Evolutionary conservation across 2,797 vertebrate species (phyloP), one percentile per base, ranked within the genome.

Genomic region (Enteromius radiatus): DNA sequence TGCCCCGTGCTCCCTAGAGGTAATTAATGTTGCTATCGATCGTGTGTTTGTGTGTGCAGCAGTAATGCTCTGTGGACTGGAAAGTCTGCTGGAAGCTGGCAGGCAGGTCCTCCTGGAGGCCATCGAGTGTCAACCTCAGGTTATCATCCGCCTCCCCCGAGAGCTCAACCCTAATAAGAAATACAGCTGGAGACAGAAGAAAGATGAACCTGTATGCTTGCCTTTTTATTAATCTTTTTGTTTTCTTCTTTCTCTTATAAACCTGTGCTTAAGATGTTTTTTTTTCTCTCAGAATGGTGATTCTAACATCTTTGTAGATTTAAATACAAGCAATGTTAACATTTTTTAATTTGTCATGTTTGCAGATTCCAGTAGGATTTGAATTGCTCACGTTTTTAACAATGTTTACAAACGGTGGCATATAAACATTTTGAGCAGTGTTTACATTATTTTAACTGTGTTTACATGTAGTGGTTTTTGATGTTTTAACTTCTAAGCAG

Each of bases 101-200:
- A 96, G 95, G 84, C 97, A 98, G 84, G 95, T 99, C 89, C 93
- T 99, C 75, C 93, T 98, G 93, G 97, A 98, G 88, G 97, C 96
- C 87, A 95, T 99, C 56, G 96, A 97, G 81, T 90, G 94, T 73
- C 97, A 96, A 90, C 83, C 89, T 15, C 41, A 84, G 88, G 91
- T 94, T 63, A 96, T 95, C 91, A 93, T 99, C 78, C 91, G 95
- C 79, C 95, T 99, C 64, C 96, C 97, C 2, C 91, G 98, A 85
- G 96, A 96, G 23, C 93, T 99, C 87, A 94, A 97, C 89, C 97
- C 97, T 84, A 95, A 95, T 93, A 99, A 97, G 93, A 98, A 96
- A 81, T 99, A 99, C 90, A 99, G 98, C 95, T 99, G 98, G 98
- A 97, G 97, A 95, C 96, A 96, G 90, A 97, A 96, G 93, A 99